Evolutionary conservation across 2,113 vertebrate genomes (phyloP).

Genomic region (Lophotis ruficrista): DNA sequence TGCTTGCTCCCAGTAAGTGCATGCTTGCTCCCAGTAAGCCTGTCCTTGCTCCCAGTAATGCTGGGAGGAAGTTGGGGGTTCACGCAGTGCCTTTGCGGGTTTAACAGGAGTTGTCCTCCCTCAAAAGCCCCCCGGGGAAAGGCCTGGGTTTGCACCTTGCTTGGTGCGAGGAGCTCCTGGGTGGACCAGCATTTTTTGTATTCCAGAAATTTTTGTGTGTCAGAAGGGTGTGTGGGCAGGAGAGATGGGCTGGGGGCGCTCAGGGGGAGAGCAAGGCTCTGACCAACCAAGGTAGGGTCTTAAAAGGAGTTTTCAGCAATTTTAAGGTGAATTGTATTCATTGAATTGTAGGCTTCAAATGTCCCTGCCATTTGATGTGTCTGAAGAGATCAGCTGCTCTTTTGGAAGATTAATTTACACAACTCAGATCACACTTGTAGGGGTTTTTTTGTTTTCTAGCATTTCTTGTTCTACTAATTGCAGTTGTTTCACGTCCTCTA

Average conservation of each 20-base stretch:
- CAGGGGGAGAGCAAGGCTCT: too few relatives aligned
- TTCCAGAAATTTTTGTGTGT: rapidly evolving
- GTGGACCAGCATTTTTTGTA: too few relatives aligned
- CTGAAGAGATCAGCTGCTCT: background rate
- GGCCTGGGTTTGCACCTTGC: background rate
- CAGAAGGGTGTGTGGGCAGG: background rate
- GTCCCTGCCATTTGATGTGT: background rate
- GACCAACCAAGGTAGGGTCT: background rate
- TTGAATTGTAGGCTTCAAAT: background rate
- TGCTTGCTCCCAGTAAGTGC: background rate
- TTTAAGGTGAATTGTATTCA: background rate
- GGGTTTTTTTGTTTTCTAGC: background rate
- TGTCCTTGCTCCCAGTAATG: too few relatives aligned
- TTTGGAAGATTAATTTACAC: constrained; percentile 25
- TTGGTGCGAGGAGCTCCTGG: background rate
- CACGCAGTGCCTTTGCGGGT: rapidly evolving
- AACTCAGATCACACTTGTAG: constrained; percentile 13
- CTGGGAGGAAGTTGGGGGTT: background rate
- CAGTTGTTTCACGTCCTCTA: constrained; percentile 32
- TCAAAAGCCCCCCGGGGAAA: rapidly evolving
- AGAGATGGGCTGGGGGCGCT: background rate
- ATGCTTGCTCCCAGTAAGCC: background rate
- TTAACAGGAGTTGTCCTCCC: background rate
- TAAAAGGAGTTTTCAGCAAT: background rate
- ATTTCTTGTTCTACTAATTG: constrained; percentile 47